These are phyloP conservation scores for Hippoglossus stenolepis DNA, from an alignment of 2,113 vertebrate species.

Conservation along the genomic window DNA sequence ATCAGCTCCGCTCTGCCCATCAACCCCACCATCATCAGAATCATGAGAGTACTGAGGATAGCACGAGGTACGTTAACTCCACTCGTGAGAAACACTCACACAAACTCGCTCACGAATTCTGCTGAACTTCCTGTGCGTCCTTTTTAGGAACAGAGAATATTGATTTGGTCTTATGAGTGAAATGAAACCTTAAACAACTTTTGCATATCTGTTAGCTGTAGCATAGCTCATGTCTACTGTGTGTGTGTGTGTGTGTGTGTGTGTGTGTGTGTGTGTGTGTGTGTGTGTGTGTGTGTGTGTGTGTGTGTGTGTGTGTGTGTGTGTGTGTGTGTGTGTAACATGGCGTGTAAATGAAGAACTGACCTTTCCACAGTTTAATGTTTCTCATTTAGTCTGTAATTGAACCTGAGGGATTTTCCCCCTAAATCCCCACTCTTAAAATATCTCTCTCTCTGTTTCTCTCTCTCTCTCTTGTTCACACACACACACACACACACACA, in stretches of 20 bases:
- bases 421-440: conserved; percentile 45
- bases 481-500: conserved; percentile 73
- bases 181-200: too few species aligned
- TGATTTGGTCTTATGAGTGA: not conserved
- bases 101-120: not conserved
- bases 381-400: conserved; percentile 63
- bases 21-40: conserved; percentile 98
- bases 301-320: conserved; percentile 1
- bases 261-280: not conserved
- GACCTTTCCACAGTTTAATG: conserved; percentile 66
- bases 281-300: not conserved
- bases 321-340: conserved; percentile 7
- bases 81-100: conserved; percentile 2
- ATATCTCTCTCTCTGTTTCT: conserved; percentile 4
- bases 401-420: conserved; percentile 49
- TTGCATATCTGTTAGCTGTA: not conserved
- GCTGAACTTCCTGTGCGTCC: not conserved
- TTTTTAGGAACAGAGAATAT: not conserved
- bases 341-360: conserved; percentile 26
- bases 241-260: not conserved
- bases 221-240: not conserved
- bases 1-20: conserved; percentile 96
- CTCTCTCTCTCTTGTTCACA: not conserved
- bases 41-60: conserved; percentile 96
- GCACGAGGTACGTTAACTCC: conserved; percentile 85